These are phyloP conservation scores for Lycaena phlaeas DNA, from an alignment of 2,888 invertebrate species.

Conservation along the genomic window DNA sequence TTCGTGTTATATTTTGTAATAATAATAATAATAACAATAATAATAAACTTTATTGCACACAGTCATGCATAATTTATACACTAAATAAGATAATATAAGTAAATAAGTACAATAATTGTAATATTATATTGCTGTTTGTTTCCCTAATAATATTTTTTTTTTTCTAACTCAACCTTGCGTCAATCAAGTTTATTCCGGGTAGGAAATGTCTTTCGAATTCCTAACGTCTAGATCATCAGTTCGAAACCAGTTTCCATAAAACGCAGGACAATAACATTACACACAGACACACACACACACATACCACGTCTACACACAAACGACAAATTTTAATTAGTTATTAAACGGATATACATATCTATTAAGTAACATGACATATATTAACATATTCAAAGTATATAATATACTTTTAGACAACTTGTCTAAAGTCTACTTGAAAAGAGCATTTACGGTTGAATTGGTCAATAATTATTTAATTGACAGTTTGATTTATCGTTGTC, in stretches of 20 bases:
- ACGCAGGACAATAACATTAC: not conserved
- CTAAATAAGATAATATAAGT: too few relatives aligned
- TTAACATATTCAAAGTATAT: conserved; percentile 4
- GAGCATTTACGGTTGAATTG: too few relatives aligned
- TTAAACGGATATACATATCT: not conserved
- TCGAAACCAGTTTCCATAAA: not conserved
- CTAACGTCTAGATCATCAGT: not conserved
- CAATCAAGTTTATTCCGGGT: not conserved
- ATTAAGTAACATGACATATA: not conserved
- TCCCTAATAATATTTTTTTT: not conserved
- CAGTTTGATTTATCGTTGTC: too few relatives aligned
- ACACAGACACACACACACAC: not conserved
- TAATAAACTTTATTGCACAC: too few relatives aligned
- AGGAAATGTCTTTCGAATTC: not conserved
- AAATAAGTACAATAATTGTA: too few relatives aligned
- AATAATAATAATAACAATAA: too few relatives aligned
- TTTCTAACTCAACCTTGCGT: not conserved
- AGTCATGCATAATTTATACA: too few relatives aligned
- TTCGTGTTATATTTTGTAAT: too few relatives aligned
- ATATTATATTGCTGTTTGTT: too few relatives aligned
- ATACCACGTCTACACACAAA: not conserved
- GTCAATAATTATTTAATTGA: too few relatives aligned
- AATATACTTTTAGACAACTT: conserved; percentile 11
- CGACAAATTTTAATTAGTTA: not conserved
- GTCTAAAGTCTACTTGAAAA: too few relatives aligned